phyloP scores from a whole-genome alignment of 2,113 vertebrate genomes.

The Rafetus swinhoei region DNA sequence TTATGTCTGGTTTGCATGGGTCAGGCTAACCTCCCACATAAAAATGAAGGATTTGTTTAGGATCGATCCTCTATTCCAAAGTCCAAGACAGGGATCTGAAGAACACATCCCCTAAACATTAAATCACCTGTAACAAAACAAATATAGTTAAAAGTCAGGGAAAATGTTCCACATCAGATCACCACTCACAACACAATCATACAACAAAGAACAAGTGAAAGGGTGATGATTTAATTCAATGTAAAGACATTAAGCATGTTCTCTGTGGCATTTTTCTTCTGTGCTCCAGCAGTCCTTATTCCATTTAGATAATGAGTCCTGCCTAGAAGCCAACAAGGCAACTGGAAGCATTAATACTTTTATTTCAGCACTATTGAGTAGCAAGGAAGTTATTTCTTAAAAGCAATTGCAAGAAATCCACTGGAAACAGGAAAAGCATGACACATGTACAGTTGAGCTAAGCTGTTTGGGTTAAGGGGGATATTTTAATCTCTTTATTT shows the following conservation, averaged over 20 bases:
- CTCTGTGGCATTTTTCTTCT: fast-evolving
- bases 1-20: not conserved
- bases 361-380: not conserved
- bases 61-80: not conserved
- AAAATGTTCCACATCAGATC: not conserved
- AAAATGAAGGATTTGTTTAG: fast-evolving
- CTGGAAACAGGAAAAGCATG: not conserved
- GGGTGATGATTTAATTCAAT: not conserved
- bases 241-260: not conserved
- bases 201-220: not conserved
- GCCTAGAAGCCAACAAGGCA: not conserved
- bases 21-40: fast-evolving
- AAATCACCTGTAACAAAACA: fast-evolving
- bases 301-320: fast-evolving
- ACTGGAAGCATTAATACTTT: not conserved
- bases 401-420: not conserved
- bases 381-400: not conserved
- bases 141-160: not conserved
- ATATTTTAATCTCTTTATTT: not conserved
- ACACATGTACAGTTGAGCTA: not conserved
- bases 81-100: not conserved
- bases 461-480: not conserved
- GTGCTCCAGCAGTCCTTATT: not conserved
- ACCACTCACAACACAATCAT: not conserved
- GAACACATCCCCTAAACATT: not conserved